Base-by-base conservation (phyloP, 2,888 invertebrate species). In the Ganaspis brasiliensis region DNA sequence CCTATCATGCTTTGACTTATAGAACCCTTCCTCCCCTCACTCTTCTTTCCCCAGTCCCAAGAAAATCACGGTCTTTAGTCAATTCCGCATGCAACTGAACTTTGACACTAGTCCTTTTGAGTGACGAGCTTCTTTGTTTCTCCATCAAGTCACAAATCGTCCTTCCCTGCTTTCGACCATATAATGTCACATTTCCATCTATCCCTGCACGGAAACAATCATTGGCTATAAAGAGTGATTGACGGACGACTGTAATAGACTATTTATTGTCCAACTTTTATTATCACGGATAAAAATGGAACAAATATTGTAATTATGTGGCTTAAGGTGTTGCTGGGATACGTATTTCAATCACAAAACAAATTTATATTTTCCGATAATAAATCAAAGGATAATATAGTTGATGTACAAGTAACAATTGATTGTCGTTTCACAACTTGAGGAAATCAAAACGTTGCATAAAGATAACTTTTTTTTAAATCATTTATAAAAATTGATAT, bases 71-170 rank as follows among this genome's bases (percentile, higher is more conserved):
- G 45, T n/a, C 37, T 61, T 19, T 49, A 67, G 8, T n/a, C 24
- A 14, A n/a, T 67, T 63, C 24, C n/a, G 45, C 83, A 83, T 86
- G 87, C 87, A 87, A 88, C 85, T 87, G 86, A 88, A 88, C 87
- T 87, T 87, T 87, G 82, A 82, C 81, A 81, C 79, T 72, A 80
- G 78, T 74, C 57, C 75, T 78, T 79, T 79, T 79, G 45, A 72
- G 75, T 81, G 79, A 80, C 77, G 77, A 79, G 78, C 45, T 67
- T 67, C 67, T 67, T 52, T 45, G 45, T 45, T 67, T 67, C 45
- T 45, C 24, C 24, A 67, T 45, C 40, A 67, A 45, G 12, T 24
- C 24, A 10, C 45, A 67, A 67, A 45, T 67, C 45, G 67, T 67
- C 67, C 45, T 24, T 24, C 21, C 40, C 45, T 21, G 40, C 19